phyloP scores from a whole-genome alignment of 2,797 vertebrate species.

The Micrastur ruficollis region DNA sequence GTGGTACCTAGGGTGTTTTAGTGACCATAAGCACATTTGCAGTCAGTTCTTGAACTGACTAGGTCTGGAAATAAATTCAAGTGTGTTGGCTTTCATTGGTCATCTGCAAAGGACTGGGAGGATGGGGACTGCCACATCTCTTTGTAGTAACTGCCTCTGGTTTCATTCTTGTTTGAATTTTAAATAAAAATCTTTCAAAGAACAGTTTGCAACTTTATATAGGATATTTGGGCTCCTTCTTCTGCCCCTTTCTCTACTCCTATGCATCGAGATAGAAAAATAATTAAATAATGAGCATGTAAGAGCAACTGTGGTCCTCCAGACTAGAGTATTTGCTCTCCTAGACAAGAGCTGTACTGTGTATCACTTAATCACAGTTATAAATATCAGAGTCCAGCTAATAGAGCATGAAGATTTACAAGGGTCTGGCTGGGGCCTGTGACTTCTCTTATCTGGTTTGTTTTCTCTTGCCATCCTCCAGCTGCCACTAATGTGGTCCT shows the following conservation, averaged over 20 bases:
- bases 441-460: conserved; percentile 26
- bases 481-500: conserved; percentile 53
- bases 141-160: not conserved
- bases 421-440: not conserved
- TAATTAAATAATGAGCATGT: not conserved
- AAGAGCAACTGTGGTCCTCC: not conserved
- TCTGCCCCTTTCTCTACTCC: not conserved
- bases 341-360: not conserved
- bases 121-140: not conserved
- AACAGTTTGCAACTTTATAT: not conserved
- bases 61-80: not conserved
- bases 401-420: not conserved
- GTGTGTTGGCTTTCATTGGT: not conserved
- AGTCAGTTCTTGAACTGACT: not conserved
- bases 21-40: not conserved
- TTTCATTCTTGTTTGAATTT: not conserved
- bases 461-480: conserved; percentile 34
- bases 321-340: not conserved
- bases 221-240: not conserved
- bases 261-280: not conserved
- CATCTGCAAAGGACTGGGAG: not conserved
- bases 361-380: not conserved
- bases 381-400: not conserved
- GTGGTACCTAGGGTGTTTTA: not conserved
- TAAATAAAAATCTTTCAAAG: not conserved